Percentiles rank a stretch among this genome's conserved stretches.
phyloP scores from a whole-genome alignment of 1,140 invertebrate genomes.

The Cheumatopsyche charites region DNA sequence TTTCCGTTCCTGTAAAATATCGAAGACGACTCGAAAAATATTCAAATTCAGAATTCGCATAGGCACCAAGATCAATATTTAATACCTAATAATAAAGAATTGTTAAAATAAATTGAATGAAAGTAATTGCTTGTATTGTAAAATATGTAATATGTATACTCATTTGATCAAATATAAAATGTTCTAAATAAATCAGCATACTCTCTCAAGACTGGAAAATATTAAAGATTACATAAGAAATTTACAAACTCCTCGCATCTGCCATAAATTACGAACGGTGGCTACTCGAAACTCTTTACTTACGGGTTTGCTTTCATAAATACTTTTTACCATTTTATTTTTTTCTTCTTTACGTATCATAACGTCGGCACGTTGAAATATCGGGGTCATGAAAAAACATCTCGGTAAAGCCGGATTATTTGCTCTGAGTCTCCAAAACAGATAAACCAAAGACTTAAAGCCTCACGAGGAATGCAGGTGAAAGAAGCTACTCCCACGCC shows the following conservation, averaged over 20 bases:
- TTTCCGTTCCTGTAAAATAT: too few species aligned
- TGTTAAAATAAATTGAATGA: too few species aligned
- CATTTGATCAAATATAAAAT: background rate
- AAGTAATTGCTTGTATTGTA: too few species aligned
- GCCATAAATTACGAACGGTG: too few species aligned
- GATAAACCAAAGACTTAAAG: slow-evolving; percentile 24
- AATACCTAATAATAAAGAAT: too few species aligned
- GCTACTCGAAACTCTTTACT: too few species aligned
- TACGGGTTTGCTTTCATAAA: background rate
- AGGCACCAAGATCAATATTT: too few species aligned
- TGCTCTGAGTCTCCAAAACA: slow-evolving; percentile 20
- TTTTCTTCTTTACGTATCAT: background rate
- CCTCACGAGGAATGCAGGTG: slow-evolving; percentile 32
- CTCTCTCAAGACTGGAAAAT: too few species aligned
- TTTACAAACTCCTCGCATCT: too few species aligned
- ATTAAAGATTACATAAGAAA: too few species aligned
- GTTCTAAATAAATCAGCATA: background rate
- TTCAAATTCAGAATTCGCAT: too few species aligned
- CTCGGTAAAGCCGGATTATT: slow-evolving; percentile 27
- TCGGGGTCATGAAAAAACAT: slow-evolving; percentile 13
- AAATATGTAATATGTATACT: background rate
- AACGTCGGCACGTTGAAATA: background rate
- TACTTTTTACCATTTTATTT: background rate
- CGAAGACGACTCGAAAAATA: too few species aligned
- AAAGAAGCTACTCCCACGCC: slow-evolving; percentile 32